Base-by-base conservation (phyloP, 1,140 invertebrate genomes). In the Nephila pilipes region DNA sequence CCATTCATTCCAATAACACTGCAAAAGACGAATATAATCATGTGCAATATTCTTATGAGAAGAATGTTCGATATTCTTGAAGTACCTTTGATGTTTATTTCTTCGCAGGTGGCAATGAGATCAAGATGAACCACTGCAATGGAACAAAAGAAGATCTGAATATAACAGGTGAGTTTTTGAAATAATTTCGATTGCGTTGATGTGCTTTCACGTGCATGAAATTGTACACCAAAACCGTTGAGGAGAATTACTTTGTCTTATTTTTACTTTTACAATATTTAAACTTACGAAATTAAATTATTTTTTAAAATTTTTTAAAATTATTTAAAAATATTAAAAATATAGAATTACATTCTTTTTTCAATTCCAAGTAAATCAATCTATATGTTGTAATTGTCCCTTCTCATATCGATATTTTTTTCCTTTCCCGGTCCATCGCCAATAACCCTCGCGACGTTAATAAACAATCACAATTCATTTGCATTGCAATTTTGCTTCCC, bases 111-210 rank as follows among this genome's bases (percentile, higher is more conserved):
- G 46, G 79, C 38, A 81, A 81, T 81, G 79, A 81, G 36, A 81
- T 54, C 5, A 81, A 46, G 20, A 81, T 81, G 79, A 81, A 54
- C 8, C 38, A 81, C 38, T 81, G 79, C 79, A 81, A 38, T 38
- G 79, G 38, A 46, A 6, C 18, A 22, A 38, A 46, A 46, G 79
- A 81, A 81, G 79, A 46, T 2, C 79, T 46, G 22, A 14, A 8
- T 0, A 81, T 46, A 12, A 18, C 46, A 81, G 79, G 79, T 81
- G 32, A 79, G 79, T 8, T 8, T 20, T 22, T 22, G 8, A n/a
- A 22, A 16, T 22, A 4, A 6, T 38, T 25, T 38, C 8, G 5
- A 54, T 38, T 20, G 36, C 6, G 2, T 20, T 38, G 4, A 80
- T 36, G 16, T 5, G 2, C 16, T 4, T n/a, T n/a, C n/a, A n/a